These are phyloP conservation scores for Herpetotheres cachinnans DNA, from an alignment of 2,113 vertebrate genomes.

Conservation along the genomic window DNA sequence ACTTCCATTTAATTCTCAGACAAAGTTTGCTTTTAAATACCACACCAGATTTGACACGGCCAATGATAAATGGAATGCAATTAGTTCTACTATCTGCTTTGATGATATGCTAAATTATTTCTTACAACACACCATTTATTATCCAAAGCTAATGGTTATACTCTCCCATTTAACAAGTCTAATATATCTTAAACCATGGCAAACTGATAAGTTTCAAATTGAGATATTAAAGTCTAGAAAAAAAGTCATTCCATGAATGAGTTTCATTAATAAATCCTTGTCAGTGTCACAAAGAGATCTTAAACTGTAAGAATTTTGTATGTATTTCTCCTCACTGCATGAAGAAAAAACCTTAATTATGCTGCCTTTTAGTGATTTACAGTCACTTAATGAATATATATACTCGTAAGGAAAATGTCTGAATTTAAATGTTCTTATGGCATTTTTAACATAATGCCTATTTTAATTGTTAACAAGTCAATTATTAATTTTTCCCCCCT, in stretches of 20 bases:
- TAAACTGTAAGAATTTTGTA: not conserved
- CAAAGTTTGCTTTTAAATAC: slow-evolving; percentile 50
- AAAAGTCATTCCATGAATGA: not conserved
- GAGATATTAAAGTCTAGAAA: not conserved
- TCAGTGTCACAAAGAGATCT: not conserved
- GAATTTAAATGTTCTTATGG: not conserved
- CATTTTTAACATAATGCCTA: not conserved
- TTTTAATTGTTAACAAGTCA: not conserved
- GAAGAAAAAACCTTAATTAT: not conserved
- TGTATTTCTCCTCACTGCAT: not conserved
- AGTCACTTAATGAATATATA: not conserved
- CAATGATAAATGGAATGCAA: slow-evolving; percentile 46
- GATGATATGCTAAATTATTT: slow-evolving; percentile 64
- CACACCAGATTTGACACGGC: slow-evolving; percentile 24
- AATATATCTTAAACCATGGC: not conserved
- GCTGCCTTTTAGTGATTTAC: not conserved
- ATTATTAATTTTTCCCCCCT: not conserved
- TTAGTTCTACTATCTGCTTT: slow-evolving; percentile 63
- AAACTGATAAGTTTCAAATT: slow-evolving; percentile 33
- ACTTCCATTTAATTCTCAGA: slow-evolving; percentile 30
- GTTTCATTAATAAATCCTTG: not conserved
- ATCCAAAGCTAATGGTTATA: slow-evolving; percentile 34
- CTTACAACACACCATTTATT: slow-evolving; percentile 57
- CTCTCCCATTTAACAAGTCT: slow-evolving; percentile 8
- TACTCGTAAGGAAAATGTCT: not conserved